These are phyloP conservation scores for Amazonetta brasiliensis DNA, from an alignment of 2,797 vertebrate species.

Conservation along the genomic window DNA sequence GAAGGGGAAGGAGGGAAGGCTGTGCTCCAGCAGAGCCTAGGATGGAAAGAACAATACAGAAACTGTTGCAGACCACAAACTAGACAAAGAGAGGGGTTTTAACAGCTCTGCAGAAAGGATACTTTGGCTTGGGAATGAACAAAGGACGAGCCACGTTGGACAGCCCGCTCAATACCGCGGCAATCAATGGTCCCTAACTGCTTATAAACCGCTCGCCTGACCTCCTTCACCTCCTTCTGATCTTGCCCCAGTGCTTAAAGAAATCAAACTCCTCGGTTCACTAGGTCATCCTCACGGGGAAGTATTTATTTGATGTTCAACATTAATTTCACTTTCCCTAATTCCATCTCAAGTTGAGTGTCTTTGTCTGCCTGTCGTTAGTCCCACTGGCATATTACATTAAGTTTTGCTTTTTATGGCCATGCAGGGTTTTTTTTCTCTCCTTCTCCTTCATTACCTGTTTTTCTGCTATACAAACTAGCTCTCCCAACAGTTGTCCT, in stretches of 20 bases:
- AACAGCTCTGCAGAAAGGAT: not conserved
- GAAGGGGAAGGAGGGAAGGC: not conserved
- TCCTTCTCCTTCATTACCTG: not conserved
- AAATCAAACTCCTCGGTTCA: not conserved
- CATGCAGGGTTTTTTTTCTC: not conserved
- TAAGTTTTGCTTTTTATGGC: not conserved
- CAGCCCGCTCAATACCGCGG: not conserved
- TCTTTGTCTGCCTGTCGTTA: not conserved
- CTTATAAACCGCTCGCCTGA: not conserved
- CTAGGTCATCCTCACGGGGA: fast-evolving
- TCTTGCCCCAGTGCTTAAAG: fast-evolving
- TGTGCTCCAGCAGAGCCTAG: not conserved
- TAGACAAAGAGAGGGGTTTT: fast-evolving
- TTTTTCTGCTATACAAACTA: not conserved
- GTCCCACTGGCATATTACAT: not conserved
- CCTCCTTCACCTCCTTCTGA: not conserved
- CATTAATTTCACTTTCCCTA: not conserved
- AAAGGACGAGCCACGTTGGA: fast-evolving
- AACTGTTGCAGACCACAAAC: not conserved
- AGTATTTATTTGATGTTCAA: not conserved
- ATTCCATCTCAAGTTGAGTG: not conserved
- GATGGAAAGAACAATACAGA: not conserved
- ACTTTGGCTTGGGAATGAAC: fast-evolving
- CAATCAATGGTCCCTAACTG: fast-evolving
- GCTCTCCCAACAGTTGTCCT: not conserved